Evolutionary conservation across 1,140 invertebrate species (phyloP), one percentile per base, ranked within the genome.

Genomic region (Scaptomyza hsui): DNA sequence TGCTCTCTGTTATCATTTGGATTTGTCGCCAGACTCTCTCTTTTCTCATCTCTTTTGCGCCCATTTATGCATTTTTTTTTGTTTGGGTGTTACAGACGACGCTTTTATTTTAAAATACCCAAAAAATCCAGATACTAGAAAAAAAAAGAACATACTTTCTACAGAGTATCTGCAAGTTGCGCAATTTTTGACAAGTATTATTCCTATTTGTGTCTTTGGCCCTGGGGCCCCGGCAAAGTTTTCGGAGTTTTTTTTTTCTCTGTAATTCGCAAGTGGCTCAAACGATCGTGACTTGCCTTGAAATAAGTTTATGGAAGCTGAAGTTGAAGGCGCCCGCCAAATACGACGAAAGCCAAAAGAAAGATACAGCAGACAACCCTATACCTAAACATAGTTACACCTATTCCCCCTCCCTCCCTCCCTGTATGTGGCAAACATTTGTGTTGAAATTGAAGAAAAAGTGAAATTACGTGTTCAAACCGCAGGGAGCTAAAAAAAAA

Each of bases 261-360:
- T 74, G 64, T 64, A 77, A 86, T 86, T 88, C 72, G 72, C 80
- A 85, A 85, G 80, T 83, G 75, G 63, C 63, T 42, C 35, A 18
- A 21, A 21, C 69, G 55, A 75, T 86, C 81, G 81, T 86, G 81
- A 86, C 82, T 86, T 77, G 81, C 81, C 81, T 86, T 88, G 70
- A 88, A 86, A 86, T 86, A 39, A 67, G 48, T 56, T 65, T 35
- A 4, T 53, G 57, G 48, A 57, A 63, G 62, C 62, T 64, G 62
- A 56, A 55, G 61, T 63, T 53, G 45, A 48, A 32, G 59, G 47
- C 24, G 32, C 24, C 24, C 10, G 13, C 16, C 16, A 2, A 37
- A 44, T 3, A 44, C 10, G 29, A n/a, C 2, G 12, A 56, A 7
- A 39, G 10, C n/a, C n/a, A 55, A 15, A 21, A 18, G 4, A 39